These are phyloP conservation scores for Lordiphosa stackelbergi DNA, from an alignment of 1,140 invertebrate species.

Conservation along the genomic window DNA sequence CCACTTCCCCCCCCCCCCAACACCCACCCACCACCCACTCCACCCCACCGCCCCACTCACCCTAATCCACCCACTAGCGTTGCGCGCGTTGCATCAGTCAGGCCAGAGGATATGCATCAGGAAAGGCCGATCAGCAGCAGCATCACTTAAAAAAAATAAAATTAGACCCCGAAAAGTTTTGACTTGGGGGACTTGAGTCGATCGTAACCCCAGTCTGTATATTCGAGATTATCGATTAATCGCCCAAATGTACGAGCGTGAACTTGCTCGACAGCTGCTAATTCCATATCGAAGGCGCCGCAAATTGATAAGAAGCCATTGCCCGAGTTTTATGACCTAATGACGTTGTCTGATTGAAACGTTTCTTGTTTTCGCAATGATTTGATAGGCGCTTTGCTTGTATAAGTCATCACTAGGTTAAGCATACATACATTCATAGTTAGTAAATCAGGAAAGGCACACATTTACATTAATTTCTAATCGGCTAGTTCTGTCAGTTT, in stretches of 20 bases:
- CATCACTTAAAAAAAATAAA: too few relatives aligned
- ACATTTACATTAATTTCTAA: constrained; percentile 40
- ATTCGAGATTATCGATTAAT: constrained; percentile 2
- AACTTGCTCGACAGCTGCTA: constrained; percentile 14
- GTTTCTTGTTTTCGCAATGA: constrained; percentile 35
- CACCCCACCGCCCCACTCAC: too few relatives aligned
- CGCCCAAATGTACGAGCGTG: too few relatives aligned
- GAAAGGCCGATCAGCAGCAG: too few relatives aligned
- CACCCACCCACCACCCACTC: too few relatives aligned
- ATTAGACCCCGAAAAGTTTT: too few relatives aligned
- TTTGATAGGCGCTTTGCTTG: constrained; percentile 7
- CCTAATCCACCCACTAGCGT: too few relatives aligned
- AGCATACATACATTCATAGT: constrained; percentile 1
- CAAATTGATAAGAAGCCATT: constrained; percentile 33
- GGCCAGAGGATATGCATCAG: too few relatives aligned
- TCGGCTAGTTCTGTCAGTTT: constrained; percentile 8
- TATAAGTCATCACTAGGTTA: constrained; percentile 4
- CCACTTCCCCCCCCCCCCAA: too few relatives aligned
- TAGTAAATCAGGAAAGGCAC: neutral
- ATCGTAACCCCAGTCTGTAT: neutral
- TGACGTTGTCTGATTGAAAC: constrained; percentile 34
- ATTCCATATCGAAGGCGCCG: constrained; percentile 13
- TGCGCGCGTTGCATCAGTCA: too few relatives aligned
- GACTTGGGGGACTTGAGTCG: too few relatives aligned
- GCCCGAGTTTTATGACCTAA: constrained; percentile 47